phyloP scores from a whole-genome alignment of 2,113 vertebrate species.

The Riparia riparia region DNA sequence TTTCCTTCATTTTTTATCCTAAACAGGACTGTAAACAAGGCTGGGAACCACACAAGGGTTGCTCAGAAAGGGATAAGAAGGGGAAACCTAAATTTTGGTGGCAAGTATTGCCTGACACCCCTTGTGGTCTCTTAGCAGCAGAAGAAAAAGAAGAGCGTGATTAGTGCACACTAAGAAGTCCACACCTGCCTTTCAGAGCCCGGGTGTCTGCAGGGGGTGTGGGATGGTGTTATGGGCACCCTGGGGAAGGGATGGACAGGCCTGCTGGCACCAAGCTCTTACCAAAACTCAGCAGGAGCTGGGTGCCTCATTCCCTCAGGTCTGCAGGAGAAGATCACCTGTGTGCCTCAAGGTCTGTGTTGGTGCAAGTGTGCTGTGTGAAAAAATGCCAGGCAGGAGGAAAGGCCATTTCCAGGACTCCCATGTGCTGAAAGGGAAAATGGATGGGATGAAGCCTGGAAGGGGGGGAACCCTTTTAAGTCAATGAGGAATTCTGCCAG shows the following conservation, averaged over 20 bases:
- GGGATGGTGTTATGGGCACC: background rate
- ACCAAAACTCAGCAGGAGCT: background rate
- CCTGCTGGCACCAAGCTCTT: background rate
- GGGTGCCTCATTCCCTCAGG: background rate
- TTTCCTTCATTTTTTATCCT: background rate
- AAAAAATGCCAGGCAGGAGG: constrained; percentile 36
- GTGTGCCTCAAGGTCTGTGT: background rate
- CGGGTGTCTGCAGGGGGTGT: background rate
- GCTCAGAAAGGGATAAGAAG: background rate
- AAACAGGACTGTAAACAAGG: background rate
- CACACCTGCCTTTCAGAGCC: background rate
- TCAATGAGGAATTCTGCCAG: constrained; percentile 55
- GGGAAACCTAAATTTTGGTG: background rate
- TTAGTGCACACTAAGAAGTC: background rate
- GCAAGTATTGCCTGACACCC: background rate
- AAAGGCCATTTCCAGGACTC: constrained; percentile 42
- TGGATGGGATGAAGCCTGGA: constrained; percentile 23
- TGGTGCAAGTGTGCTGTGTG: background rate
- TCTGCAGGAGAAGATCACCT: background rate
- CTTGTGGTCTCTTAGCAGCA: background rate
- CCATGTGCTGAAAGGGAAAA: constrained; percentile 14
- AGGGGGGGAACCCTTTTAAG: background rate
- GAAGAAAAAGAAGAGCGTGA: background rate
- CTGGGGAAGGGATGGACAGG: background rate
- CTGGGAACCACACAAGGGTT: background rate